A percentile compares a stretch with the other conserved stretches of the same genome.
Conservation (phyloP, 2,888 invertebrate species). For the Hyppa rectilinea region DNA sequence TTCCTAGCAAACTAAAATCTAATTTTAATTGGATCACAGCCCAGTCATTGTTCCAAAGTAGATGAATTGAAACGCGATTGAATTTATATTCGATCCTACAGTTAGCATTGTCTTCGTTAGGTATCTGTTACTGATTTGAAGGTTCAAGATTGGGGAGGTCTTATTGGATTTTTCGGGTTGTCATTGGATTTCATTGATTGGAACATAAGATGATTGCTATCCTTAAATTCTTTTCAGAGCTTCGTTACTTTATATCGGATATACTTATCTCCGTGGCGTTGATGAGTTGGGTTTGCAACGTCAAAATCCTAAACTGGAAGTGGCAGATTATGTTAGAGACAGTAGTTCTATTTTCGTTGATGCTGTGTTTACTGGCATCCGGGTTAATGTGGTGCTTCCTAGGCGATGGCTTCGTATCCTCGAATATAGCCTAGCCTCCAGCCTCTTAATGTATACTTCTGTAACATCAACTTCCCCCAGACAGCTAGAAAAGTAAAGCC, state of each 20-base stretch:
- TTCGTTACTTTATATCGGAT: slow-evolving; percentile 16
- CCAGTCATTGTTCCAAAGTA: slow-evolving; percentile 69
- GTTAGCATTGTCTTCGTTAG: slow-evolving; percentile 62
- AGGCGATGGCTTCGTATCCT: slow-evolving; percentile 43
- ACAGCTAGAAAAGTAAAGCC: slow-evolving; percentile 3
- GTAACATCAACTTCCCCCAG: slow-evolving; percentile 22
- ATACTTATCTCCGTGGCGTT: slow-evolving; percentile 15
- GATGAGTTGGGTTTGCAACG: slow-evolving; percentile 32
- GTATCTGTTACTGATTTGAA: slow-evolving; percentile 58
- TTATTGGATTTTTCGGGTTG: slow-evolving; percentile 50
- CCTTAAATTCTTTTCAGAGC: slow-evolving; percentile 31
- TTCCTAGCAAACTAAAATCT: slow-evolving; percentile 72
- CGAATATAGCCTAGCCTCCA: slow-evolving; percentile 1
- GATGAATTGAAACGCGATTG: slow-evolving; percentile 67
- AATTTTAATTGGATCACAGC: slow-evolving; percentile 73
- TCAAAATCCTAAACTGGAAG: slow-evolving; percentile 8
- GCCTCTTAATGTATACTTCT: slow-evolving; percentile 26
- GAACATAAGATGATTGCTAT: slow-evolving; percentile 42
- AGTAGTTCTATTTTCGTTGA: slow-evolving; percentile 37
- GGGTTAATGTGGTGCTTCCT: slow-evolving; percentile 54
- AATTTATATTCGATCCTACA: slow-evolving; percentile 64
- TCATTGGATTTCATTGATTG: slow-evolving; percentile 51
- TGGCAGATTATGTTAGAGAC: slow-evolving; percentile 11
- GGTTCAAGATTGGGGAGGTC: slow-evolving; percentile 39
- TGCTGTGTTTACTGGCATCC: slow-evolving; percentile 33